Evolutionary conservation across 2,113 vertebrate species (phyloP).

Genomic region (Perognathus longimembris): DNA sequence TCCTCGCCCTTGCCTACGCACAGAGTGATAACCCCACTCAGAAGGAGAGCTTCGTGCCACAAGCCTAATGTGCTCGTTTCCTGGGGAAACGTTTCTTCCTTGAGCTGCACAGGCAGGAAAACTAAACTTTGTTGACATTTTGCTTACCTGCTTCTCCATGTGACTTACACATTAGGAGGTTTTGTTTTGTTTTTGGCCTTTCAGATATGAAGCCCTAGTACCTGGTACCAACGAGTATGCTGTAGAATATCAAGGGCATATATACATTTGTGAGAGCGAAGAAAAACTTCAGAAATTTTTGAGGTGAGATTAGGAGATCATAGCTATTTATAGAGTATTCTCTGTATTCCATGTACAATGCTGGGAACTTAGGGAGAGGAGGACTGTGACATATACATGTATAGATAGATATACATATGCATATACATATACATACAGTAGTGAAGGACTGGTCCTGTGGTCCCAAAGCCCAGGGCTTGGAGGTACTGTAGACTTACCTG

Average conservation of each 20-base stretch:
- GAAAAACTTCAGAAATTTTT: constrained; percentile 93
- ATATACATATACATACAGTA: neutral
- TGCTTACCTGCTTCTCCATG: neutral
- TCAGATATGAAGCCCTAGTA: constrained; percentile 94
- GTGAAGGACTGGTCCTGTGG: neutral
- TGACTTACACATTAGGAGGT: neutral
- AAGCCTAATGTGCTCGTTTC: neutral
- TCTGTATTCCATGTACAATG: neutral
- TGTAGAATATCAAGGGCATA: constrained; percentile 89
- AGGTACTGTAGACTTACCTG: neutral
- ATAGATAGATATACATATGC: neutral
- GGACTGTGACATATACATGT: neutral
- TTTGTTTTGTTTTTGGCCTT: neutral
- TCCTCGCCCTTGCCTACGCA: neutral
- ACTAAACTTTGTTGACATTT: constrained; percentile 11
- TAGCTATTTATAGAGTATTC: neutral
- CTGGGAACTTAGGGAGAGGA: neutral
- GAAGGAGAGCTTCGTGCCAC: neutral
- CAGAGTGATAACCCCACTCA: neutral
- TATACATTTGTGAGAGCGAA: constrained; percentile 92
- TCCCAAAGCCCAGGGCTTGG: neutral
- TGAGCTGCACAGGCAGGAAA: constrained; percentile 2
- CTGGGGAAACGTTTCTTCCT: constrained; percentile 24
- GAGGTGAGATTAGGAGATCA: constrained; percentile 87
- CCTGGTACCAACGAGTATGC: constrained; percentile 90